A percentile compares a stretch with the other conserved stretches of the same genome.
phyloP scores from a whole-genome alignment of 2,797 vertebrate species.

The Pipistrellus nathusii region DNA sequence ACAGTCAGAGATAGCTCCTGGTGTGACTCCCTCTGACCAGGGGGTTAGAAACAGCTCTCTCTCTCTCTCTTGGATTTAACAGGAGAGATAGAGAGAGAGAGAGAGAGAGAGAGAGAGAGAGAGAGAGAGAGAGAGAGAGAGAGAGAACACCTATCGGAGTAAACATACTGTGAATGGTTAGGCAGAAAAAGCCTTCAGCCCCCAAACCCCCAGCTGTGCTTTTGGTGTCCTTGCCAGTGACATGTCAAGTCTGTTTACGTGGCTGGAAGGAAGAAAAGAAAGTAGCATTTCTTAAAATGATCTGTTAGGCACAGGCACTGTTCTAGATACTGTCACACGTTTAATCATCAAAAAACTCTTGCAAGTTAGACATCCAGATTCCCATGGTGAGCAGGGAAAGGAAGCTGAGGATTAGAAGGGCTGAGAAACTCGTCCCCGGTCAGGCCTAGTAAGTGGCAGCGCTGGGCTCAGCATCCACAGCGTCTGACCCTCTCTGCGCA shows the following conservation, averaged over 20 bases:
- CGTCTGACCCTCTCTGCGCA: neutral
- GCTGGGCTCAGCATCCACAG: neutral
- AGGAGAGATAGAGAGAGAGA: no score
- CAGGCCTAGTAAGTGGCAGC: no score
- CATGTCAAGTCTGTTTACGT: conserved; percentile 9
- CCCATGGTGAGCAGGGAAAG: neutral
- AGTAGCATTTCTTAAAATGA: conserved; percentile 68
- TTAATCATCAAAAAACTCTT: neutral
- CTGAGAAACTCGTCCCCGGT: neutral
- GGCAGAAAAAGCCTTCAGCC: conserved; percentile 12
- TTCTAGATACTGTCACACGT: conserved; percentile 30
- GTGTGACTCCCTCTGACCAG: neutral
- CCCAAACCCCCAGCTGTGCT: neutral
- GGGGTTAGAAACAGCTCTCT: neutral
- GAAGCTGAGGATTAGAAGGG: neutral
- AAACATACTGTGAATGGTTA: neutral
- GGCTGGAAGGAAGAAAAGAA: conserved; percentile 43
- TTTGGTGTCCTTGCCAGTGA: conserved; percentile 26
- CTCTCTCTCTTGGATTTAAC: neutral
- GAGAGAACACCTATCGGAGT: neutral
- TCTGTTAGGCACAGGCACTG: neutral
- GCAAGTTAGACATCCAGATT: neutral
- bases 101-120: neutral
- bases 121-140: neutral
- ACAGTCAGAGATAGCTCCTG: neutral